Conservation (phyloP, 2,113 vertebrate genomes). For the Rallus limicola region DNA sequence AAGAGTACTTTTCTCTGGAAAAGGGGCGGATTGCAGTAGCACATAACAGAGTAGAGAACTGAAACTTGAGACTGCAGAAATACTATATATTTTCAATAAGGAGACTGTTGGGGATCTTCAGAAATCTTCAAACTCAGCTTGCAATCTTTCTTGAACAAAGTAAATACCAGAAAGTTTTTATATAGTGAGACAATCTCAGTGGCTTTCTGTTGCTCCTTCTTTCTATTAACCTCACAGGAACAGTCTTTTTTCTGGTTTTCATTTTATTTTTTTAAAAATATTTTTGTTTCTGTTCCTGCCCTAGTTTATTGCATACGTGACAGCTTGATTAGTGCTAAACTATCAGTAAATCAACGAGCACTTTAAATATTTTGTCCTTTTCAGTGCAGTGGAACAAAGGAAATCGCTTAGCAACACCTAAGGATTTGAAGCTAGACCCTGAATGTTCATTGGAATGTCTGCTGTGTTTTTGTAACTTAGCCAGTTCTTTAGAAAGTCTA, state of each 20-base stretch:
- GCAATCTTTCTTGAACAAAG: neutral
- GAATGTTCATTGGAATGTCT: neutral
- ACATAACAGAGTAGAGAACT: neutral
- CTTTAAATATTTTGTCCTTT: constrained; percentile 19
- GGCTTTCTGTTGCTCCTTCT: neutral
- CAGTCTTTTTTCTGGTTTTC: neutral
- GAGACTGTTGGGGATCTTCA: neutral
- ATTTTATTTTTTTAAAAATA: neutral
- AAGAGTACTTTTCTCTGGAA: neutral
- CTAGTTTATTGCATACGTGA: neutral
- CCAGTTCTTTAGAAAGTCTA: neutral
- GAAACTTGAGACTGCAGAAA: neutral
- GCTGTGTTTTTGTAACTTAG: neutral
- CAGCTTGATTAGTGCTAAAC: neutral
- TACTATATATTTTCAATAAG: neutral
- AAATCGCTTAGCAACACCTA: constrained; percentile 41
- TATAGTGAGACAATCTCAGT: neutral
- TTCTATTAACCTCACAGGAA: neutral
- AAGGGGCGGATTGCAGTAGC: neutral
- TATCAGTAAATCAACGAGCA: neutral
- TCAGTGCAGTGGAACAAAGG: neutral
- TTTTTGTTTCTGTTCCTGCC: neutral
- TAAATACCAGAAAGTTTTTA: neutral
- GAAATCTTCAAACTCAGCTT: neutral
- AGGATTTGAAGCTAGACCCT: neutral